Conservation (phyloP, 2,888 invertebrate genomes). For the Rhopalosiphum nymphaeae region DNA sequence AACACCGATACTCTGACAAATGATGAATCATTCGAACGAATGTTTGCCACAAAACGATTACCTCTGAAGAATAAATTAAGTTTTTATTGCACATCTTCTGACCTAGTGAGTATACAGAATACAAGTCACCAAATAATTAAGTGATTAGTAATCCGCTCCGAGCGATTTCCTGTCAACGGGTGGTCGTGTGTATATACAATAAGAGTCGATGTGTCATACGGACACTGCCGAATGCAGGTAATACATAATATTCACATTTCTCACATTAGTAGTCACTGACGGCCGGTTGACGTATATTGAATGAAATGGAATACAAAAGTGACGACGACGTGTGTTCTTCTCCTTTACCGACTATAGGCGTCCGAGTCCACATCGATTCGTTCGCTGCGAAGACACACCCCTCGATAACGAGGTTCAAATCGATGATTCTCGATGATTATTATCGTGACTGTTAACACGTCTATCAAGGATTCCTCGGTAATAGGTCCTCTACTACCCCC, state of each 20-base stretch:
- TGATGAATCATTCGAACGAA: not conserved
- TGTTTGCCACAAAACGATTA: not conserved
- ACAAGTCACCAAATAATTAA: not conserved
- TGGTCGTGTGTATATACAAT: not conserved
- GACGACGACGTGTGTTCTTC: not conserved
- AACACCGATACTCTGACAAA: not conserved
- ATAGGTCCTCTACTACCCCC: not conserved
- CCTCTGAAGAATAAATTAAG: not conserved
- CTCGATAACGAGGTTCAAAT: not conserved
- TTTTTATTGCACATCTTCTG: not conserved
- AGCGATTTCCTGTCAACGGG: not conserved
- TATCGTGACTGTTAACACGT: not conserved
- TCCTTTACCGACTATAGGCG: not conserved
- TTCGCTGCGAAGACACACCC: not conserved
- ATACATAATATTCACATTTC: not conserved
- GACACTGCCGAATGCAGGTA: not conserved
- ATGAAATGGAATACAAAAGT: not conserved
- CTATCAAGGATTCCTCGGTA: not conserved
- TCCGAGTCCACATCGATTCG: not conserved
- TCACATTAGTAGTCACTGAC: not conserved
- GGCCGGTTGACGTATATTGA: not conserved
- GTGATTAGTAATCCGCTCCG: not conserved
- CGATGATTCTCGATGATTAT: constrained; percentile 9
- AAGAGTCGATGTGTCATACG: not conserved
- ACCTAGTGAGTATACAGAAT: not conserved